A percentile compares a stretch with the other conserved stretches of the same genome.
phyloP scores from a whole-genome alignment of 2,113 vertebrate species.

The Ptyas mucosa region DNA sequence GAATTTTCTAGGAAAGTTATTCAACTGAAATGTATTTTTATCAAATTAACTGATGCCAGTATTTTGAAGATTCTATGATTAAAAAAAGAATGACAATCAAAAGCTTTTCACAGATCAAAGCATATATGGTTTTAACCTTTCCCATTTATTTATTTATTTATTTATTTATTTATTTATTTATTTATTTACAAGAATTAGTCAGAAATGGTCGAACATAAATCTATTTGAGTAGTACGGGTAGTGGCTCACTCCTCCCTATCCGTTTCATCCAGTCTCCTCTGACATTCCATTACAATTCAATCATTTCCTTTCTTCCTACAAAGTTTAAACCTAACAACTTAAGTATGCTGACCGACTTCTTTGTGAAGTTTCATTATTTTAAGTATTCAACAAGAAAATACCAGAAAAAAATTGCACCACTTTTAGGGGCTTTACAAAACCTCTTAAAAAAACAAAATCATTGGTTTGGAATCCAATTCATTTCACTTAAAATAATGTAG shows the following conservation, averaged over 20 bases:
- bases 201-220: neutral
- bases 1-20: neutral
- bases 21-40: neutral
- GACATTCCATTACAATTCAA: constrained; percentile 64
- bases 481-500: neutral
- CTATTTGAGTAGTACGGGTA: constrained; percentile 28
- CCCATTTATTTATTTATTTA: constrained; percentile 10
- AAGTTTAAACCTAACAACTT: constrained; percentile 56
- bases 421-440: neutral
- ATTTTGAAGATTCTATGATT: neutral
- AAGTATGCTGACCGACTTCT: constrained; percentile 55
- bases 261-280: constrained; percentile 52
- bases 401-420: neutral
- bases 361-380: constrained; percentile 39
- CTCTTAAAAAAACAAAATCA: constrained; percentile 17
- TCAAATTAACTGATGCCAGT: neutral
- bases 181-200: constrained; percentile 40
- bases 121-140: neutral
- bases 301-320: constrained; percentile 60
- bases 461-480: constrained; percentile 16
- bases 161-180: constrained; percentile 4
- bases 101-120: neutral
- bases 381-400: constrained; percentile 18
- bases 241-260: constrained; percentile 18
- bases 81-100: neutral